Conservation (phyloP, 1,140 invertebrate genomes). For the Arctopsyche grandis region DNA sequence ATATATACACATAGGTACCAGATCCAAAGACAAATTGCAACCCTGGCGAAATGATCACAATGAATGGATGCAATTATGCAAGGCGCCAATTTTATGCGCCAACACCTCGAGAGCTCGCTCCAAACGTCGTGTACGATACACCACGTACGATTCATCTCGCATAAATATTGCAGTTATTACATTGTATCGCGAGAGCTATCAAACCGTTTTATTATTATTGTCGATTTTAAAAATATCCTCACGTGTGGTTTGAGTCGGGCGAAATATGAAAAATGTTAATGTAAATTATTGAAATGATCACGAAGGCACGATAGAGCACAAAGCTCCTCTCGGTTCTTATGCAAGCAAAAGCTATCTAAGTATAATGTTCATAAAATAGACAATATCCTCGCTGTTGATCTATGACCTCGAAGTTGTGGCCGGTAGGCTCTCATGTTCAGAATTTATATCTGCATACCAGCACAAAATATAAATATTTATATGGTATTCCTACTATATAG, state of each 20-base stretch:
- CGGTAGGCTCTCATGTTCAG: slow-evolving; percentile 47
- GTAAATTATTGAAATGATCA: slow-evolving; percentile 5
- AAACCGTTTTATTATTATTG: neutral
- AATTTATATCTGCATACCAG: slow-evolving; percentile 48
- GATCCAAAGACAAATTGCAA: slow-evolving; percentile 44
- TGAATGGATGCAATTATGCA: slow-evolving; percentile 53
- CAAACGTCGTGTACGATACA: neutral
- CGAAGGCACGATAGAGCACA: slow-evolving; percentile 20
- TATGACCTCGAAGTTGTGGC: slow-evolving; percentile 48
- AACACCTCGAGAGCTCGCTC: neutral
- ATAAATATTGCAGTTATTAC: slow-evolving; percentile 27
- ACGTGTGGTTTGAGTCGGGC: neutral
- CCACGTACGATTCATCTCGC: slow-evolving; percentile 29
- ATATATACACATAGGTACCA: neutral
- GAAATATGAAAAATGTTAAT: neutral
- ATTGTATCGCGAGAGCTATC: slow-evolving; percentile 19
- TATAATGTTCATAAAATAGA: slow-evolving; percentile 53
- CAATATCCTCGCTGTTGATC: slow-evolving; percentile 53
- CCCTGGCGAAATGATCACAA: slow-evolving; percentile 48
- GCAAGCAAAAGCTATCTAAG: slow-evolving; percentile 14
- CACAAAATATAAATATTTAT: slow-evolving; percentile 49
- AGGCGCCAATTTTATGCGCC: slow-evolving; percentile 50
- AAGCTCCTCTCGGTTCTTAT: slow-evolving; percentile 12
- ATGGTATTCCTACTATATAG: slow-evolving; percentile 34
- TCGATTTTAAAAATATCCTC: neutral